These are phyloP conservation scores for Anolis apletophallus DNA, from an alignment of 2,797 vertebrate species.

Conservation along the genomic window DNA sequence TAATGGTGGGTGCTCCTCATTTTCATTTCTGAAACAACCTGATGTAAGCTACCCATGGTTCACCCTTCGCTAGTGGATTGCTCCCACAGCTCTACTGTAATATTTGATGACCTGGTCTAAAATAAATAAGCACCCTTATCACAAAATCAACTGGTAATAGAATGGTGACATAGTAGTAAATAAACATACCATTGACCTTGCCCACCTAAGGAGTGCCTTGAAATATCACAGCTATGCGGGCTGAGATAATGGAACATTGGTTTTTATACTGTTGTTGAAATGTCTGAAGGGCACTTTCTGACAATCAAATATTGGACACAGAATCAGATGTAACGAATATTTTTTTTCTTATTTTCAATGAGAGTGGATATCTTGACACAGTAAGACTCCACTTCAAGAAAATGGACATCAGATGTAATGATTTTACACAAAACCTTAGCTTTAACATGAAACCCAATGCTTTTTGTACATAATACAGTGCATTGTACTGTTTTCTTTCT, in stretches of 20 bases:
- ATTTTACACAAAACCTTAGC: too few species aligned
- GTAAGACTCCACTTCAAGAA: too few species aligned
- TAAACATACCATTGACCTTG: not conserved
- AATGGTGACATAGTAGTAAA: not conserved
- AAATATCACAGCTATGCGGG: not conserved
- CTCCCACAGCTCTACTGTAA: not conserved
- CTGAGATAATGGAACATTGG: not conserved
- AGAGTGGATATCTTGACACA: too few species aligned
- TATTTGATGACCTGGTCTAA: not conserved
- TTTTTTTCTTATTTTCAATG: too few species aligned
- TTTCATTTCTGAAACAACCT: not conserved
- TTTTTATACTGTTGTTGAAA: not conserved
- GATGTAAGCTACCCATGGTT: not conserved
- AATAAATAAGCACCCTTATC: not conserved
- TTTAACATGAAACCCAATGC: too few species aligned
- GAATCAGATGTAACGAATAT: too few species aligned
- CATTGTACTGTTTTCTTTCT: too few species aligned
- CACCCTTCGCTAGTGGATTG: not conserved
- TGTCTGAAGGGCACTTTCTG: not conserved
- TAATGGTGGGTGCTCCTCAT: not conserved
- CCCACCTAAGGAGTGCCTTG: not conserved
- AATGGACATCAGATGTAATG: too few species aligned
- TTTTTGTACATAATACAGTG: too few species aligned
- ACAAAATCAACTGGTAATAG: not conserved
- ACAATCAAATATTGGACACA: not conserved